Conservation (phyloP, 2,113 vertebrate genomes). For the Chunga burmeisteri region DNA sequence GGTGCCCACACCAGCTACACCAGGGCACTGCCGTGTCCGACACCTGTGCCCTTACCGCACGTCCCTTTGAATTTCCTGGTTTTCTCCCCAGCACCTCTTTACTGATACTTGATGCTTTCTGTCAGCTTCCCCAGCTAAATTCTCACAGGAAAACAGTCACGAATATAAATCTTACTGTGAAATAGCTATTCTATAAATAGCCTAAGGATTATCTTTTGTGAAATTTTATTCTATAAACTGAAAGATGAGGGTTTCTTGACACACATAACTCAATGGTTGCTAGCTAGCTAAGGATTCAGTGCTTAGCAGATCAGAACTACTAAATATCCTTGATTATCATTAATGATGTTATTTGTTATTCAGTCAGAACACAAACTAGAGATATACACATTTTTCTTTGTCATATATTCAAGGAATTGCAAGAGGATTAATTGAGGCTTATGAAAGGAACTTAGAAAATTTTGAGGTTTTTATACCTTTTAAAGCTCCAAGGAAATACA, state of each 20-base stretch:
- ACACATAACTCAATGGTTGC: not conserved
- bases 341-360: not conserved
- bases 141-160: not conserved
- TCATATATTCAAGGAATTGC: not conserved
- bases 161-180: not conserved
- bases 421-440: not conserved
- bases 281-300: not conserved
- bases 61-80: not conserved
- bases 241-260: not conserved
- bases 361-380: not conserved
- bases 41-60: rapidly evolving
- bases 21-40: not conserved
- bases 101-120: not conserved
- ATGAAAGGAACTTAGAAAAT: not conserved
- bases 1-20: not conserved
- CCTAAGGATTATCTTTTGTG: not conserved
- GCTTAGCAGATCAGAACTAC: not conserved
- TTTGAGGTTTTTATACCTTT: not conserved
- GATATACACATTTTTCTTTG: not conserved
- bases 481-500: not conserved
- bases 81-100: not conserved
- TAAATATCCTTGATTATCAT: not conserved
- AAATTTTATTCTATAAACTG: not conserved
- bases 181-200: not conserved
- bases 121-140: not conserved